Conservation (phyloP, 2,113 vertebrate genomes). For the Heteronetta atricapilla region DNA sequence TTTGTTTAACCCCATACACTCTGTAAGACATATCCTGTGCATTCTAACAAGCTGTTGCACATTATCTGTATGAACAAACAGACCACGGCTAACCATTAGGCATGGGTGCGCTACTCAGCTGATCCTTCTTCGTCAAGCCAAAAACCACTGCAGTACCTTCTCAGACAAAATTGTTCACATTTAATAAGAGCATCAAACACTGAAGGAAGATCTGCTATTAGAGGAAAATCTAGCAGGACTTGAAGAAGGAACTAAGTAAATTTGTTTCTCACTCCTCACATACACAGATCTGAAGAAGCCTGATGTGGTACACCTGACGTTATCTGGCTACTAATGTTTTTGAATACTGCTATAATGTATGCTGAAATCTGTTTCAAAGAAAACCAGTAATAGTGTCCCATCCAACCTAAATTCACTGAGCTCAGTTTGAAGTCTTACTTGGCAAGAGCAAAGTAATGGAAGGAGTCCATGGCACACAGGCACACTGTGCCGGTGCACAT, state of each 20-base stretch:
- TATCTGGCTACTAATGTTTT: not conserved
- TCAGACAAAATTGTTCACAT: not conserved
- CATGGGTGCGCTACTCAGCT: not conserved
- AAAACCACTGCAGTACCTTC: not conserved
- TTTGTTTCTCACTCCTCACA: not conserved
- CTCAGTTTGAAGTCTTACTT: not conserved
- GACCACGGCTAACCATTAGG: not conserved
- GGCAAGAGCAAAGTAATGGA: not conserved
- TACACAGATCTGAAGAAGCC: not conserved
- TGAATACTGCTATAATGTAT: not conserved
- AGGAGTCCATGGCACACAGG: not conserved
- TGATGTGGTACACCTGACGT: not conserved
- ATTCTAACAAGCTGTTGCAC: not conserved
- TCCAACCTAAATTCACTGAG: accelerated
- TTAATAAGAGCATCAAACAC: not conserved
- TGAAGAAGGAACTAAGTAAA: not conserved
- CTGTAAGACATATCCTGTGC: not conserved
- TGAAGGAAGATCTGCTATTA: not conserved
- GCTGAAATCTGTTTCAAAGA: not conserved
- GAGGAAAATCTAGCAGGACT: not conserved
- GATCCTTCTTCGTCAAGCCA: not conserved
- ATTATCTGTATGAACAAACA: not conserved
- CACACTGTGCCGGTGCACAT: not conserved
- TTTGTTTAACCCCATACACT: not conserved
- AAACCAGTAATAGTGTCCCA: not conserved